Base-by-base conservation (phyloP, 2,888 invertebrate species). In the Choristoneura rosaceana region DNA sequence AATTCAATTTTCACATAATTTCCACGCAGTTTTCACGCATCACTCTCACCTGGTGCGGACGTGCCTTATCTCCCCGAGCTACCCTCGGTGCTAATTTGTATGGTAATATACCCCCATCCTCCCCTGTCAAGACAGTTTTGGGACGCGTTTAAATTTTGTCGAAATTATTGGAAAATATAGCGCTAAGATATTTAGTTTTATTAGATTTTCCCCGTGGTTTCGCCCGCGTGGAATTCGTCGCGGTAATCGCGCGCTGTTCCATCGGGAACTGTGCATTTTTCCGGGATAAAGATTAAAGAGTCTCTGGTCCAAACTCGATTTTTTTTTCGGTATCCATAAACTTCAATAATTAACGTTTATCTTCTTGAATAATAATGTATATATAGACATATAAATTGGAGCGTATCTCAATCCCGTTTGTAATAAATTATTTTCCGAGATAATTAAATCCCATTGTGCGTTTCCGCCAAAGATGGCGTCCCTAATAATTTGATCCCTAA, bases 31-130 rank as follows among this genome's bases (percentile, higher is more conserved):
- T 55, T 25, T 25, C 41, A 61, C 60, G 61, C 25, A 62, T 62
- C 61, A 45, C 43, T 62, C 61, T 70, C 70, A 73, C 58, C 71
- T 25, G 52, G 64, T 41, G 43, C 10, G 45, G 25, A 15, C 84
- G 83, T 82, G 81, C 79, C 83, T 78, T 88, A 87, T 87, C 88
- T 75, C 61, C 84, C 71, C 74, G 38, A 70, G 73, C 70, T 77
- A 77, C 78, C 77, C 76, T 86, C 85, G 85, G 86, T 80, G 84
- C 73, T 86, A 84, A 88, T 88, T 87, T 88, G 81, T 88, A 88
- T 88, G 88, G 83, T 87, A 88, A 88, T 88, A 17, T 1, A 1
- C 82, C 33, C 59, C 59, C 50, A 74, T 15, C 41, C 41, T 15
- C 50, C 47, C 38, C 68, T 33, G 50, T 10, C 58, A 43, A 43